Conservation (phyloP, 1,140 invertebrate genomes). For the Scaptomyza pallida region DNA sequence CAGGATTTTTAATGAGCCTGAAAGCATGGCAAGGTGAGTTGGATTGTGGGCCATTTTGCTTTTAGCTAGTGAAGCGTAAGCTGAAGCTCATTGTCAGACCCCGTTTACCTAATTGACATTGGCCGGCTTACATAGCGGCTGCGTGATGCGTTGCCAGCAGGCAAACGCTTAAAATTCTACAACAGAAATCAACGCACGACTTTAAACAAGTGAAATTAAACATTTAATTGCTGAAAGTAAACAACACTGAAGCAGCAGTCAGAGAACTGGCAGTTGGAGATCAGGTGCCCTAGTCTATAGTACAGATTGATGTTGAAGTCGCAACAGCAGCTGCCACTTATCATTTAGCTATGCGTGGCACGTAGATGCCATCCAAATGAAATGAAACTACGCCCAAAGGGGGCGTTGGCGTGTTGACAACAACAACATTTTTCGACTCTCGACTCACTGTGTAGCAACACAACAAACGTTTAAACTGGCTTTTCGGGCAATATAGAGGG, state of each 20-base stretch:
- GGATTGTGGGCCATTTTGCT: slow-evolving; percentile 34
- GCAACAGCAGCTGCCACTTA: slow-evolving; percentile 22
- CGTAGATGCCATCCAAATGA: slow-evolving; percentile 65
- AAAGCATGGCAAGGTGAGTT: slow-evolving; percentile 1
- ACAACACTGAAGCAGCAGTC: slow-evolving; percentile 16
- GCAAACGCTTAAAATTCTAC: slow-evolving; percentile 21
- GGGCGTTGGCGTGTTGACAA: slow-evolving; percentile 33
- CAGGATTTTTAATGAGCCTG: slow-evolving; percentile 66
- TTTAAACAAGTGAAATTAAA: slow-evolving; percentile 53
- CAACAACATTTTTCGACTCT: slow-evolving; percentile 22
- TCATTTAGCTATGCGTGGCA: slow-evolving; percentile 49
- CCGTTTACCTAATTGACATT: slow-evolving; percentile 60
- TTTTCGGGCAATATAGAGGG: neutral
- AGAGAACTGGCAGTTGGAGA: neutral
- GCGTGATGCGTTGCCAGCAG: slow-evolving; percentile 32
- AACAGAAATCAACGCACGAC: slow-evolving; percentile 36
- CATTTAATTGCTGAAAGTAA: slow-evolving; percentile 72
- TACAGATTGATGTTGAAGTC: slow-evolving; percentile 67
- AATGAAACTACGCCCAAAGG: slow-evolving; percentile 72
- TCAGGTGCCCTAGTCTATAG: slow-evolving; percentile 38
- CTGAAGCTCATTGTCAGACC: slow-evolving; percentile 51
- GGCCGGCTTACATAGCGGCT: slow-evolving; percentile 48
- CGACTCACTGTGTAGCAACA: slow-evolving; percentile 54
- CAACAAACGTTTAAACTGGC: slow-evolving; percentile 69
- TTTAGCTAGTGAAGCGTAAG: slow-evolving; percentile 44